Conservation (phyloP, 2,113 vertebrate genomes). For the Peromyscus polionotus region DNA sequence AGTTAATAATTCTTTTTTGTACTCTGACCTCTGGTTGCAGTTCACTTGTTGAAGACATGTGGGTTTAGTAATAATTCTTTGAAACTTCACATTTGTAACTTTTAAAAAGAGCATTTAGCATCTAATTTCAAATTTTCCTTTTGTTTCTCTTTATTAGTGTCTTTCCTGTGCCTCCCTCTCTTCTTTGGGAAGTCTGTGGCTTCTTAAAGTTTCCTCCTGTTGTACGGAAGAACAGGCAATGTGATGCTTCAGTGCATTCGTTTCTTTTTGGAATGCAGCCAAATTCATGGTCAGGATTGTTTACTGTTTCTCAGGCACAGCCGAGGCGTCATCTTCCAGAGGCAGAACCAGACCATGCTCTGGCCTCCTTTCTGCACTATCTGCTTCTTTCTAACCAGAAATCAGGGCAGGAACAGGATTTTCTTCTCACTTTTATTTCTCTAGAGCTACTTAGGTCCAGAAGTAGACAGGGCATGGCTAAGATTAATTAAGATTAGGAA, state of each 20-base stretch:
- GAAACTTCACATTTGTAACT: constrained; percentile 34
- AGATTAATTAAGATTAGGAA: neutral
- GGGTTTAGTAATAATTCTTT: constrained; percentile 61
- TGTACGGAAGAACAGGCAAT: neutral
- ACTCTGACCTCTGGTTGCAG: constrained; percentile 63
- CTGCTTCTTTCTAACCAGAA: neutral
- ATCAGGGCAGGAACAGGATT: neutral
- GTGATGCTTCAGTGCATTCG: constrained; percentile 39
- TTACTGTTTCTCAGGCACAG: neutral
- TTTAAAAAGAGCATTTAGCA: constrained; percentile 29
- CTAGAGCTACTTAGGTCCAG: neutral
- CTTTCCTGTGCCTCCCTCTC: neutral
- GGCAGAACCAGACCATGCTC: neutral
- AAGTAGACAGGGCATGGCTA: neutral
- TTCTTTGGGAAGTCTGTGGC: neutral
- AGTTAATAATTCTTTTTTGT: constrained; percentile 75
- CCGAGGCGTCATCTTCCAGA: neutral
- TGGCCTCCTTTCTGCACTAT: neutral
- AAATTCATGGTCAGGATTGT: neutral
- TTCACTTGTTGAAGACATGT: constrained; percentile 43
- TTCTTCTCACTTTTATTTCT: neutral
- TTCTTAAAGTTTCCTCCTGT: constrained; percentile 11
- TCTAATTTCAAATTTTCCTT: neutral
- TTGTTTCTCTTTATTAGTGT: constrained; percentile 23
- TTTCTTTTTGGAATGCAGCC: neutral